Conservation (phyloP, 2,113 vertebrate genomes). For the Pollimyrus isidori region DNA sequence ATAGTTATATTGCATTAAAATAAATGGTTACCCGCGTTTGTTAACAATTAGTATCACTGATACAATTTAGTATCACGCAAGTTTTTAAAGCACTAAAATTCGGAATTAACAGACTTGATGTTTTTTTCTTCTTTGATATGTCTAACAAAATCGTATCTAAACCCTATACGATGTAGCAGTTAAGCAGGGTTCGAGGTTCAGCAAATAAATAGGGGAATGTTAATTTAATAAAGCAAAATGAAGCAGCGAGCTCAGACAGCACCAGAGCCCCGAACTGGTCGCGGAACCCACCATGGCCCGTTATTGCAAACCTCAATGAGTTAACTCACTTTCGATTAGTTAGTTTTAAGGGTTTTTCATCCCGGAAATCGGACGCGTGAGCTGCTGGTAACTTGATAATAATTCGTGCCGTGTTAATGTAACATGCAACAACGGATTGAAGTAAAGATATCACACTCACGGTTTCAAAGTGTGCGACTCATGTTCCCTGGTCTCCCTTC, state of each 20-base stretch:
- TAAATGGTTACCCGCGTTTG: background rate
- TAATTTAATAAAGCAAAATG: background rate
- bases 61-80: background rate
- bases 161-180: background rate
- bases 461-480: background rate
- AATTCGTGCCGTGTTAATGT: background rate
- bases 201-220: background rate
- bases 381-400: background rate
- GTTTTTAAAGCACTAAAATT: background rate
- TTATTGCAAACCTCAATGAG: background rate
- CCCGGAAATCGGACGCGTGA: background rate
- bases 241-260: background rate
- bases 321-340: background rate
- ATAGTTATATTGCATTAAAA: background rate
- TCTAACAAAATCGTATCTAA: background rate
- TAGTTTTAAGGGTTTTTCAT: background rate
- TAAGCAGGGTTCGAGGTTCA: background rate
- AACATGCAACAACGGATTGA: background rate
- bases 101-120: background rate
- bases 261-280: background rate
- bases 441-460: background rate
- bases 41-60: background rate
- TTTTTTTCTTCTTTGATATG: background rate
- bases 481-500: background rate
- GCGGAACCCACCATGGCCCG: background rate